These are phyloP conservation scores for Ancistrus triradiatus DNA, from an alignment of 2,113 vertebrate species.

Conservation along the genomic window DNA sequence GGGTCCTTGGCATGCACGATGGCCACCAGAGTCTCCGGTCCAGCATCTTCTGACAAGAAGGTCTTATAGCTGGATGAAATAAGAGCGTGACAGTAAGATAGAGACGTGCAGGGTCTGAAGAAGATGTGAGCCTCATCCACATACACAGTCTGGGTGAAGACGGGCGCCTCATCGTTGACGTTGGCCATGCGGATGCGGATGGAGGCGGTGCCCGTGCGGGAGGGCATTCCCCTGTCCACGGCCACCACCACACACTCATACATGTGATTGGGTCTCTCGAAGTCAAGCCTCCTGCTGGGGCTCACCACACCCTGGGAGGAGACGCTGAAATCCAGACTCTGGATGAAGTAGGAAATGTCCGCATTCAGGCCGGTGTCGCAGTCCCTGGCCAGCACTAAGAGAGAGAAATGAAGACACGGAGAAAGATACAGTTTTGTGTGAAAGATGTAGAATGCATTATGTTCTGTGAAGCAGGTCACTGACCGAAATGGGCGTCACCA, in stretches of 20 bases:
- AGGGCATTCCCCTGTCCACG: constrained; percentile 75
- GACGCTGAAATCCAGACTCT: constrained; percentile 79
- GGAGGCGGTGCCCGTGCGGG: constrained; percentile 79
- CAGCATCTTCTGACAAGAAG: constrained; percentile 86
- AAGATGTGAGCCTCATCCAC: no score
- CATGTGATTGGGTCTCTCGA: constrained; percentile 80
- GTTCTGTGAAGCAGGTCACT: no score
- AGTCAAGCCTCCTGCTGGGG: constrained; percentile 76
- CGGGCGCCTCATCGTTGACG: constrained; percentile 78
- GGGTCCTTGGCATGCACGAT: constrained; percentile 82
- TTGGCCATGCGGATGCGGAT: constrained; percentile 79
- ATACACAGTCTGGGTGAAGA: constrained; percentile 81
- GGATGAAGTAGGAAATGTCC: constrained; percentile 78
- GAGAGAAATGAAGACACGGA: constrained; percentile 28
- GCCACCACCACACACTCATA: constrained; percentile 86
- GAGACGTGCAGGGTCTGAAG: constrained; percentile 8
- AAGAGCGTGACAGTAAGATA: neutral
- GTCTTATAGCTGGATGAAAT: constrained; percentile 75
- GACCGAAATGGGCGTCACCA: no score
- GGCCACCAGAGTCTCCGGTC: constrained; percentile 81
- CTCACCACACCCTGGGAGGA: constrained; percentile 73
- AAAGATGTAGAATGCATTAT: constrained; percentile 14
- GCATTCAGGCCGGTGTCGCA: constrained; percentile 82
- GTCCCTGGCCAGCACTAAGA: constrained; percentile 78
- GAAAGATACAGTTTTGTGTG: no score